A percentile compares a stretch with the other conserved stretches of the same genome.
Conservation (phyloP, 2,113 vertebrate genomes). For the Orycteropus afer region DNA sequence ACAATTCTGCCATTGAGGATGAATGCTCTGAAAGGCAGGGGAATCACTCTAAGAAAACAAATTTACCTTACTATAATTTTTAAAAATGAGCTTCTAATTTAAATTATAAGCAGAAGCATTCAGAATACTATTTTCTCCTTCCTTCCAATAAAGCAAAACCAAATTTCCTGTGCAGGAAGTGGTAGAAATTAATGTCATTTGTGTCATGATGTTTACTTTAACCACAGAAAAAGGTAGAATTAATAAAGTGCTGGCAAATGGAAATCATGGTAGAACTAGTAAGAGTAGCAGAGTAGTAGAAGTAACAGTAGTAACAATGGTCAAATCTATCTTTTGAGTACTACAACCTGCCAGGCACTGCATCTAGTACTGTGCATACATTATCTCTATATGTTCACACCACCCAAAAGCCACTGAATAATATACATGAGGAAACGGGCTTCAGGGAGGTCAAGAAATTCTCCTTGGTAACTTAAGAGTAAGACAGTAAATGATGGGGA, state of each 20-base stretch:
- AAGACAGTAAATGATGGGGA: too few species aligned
- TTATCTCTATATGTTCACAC: neutral
- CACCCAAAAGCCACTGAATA: neutral
- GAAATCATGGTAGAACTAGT: neutral
- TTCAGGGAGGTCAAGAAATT: neutral
- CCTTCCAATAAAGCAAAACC: slow-evolving; percentile 11
- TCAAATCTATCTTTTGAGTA: neutral
- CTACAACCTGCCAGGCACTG: neutral
- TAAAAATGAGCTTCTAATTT: slow-evolving; percentile 14
- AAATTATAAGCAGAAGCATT: neutral
- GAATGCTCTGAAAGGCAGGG: neutral
- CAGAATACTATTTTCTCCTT: slow-evolving; percentile 45
- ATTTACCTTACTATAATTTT: neutral
- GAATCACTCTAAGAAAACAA: slow-evolving; percentile 38
- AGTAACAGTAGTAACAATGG: neutral
- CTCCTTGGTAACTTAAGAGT: neutral
- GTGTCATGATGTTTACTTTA: neutral
- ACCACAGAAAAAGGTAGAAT: neutral
- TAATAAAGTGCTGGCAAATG: neutral
- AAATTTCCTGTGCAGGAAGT: neutral
- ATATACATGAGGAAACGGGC: neutral
- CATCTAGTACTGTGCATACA: neutral
- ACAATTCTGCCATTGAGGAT: neutral
- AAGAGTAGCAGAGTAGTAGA: neutral
- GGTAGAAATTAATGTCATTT: slow-evolving; percentile 8